Evolutionary conservation across 2,888 invertebrate genomes (phyloP), one percentile per base, ranked within the genome.

Genomic region (Poecilobothrus nobilitatus): DNA sequence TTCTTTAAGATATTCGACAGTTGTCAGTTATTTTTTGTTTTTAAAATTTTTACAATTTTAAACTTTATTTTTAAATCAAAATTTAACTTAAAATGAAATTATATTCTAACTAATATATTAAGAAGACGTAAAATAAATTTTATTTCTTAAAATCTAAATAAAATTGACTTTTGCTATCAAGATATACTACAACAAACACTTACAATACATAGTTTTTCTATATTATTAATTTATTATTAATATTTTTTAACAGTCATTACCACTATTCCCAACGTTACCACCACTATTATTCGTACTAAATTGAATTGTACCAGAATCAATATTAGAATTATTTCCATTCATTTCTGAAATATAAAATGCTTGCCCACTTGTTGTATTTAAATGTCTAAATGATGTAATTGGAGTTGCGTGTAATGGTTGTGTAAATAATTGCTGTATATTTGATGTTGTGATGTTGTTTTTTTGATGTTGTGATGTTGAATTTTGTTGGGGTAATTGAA

Each of bases 401-500:
- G 65, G 33, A 1, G 37, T 65, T 64, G 33, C 9, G 10, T 64
- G 64, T n/a, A 64, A 64, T 65, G 33, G 9, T 20, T 37, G 65
- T 20, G 65, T 2, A 37, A 37, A 9, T 34, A 20, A 2, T 18
- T 33, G 33, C 3, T 8, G 21, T 63, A 22, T 7, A 21, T 22
- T 21, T 12, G 33, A 34, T 2, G 65, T n/a, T 9, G 12, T 10
- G 5, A 27, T 27, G 27, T 27, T 27, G 8, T 1, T 20, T 37
- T 33, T 37, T 34, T 65, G 33, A n/a, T n/a, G n/a, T n/a, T n/a
- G n/a, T n/a, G n/a, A n/a, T n/a, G n/a, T n/a, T 34, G n/a, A 20
- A 20, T 33, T 27, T 15, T 68, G 67, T 18, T 67, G 7, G 1
- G 74, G 73, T 68, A 73, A 72, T 18, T 73, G 72, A n/a, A 80